phyloP scores from a whole-genome alignment of 1,140 invertebrate genomes.

The Venustaconcha ellipsiformis region DNA sequence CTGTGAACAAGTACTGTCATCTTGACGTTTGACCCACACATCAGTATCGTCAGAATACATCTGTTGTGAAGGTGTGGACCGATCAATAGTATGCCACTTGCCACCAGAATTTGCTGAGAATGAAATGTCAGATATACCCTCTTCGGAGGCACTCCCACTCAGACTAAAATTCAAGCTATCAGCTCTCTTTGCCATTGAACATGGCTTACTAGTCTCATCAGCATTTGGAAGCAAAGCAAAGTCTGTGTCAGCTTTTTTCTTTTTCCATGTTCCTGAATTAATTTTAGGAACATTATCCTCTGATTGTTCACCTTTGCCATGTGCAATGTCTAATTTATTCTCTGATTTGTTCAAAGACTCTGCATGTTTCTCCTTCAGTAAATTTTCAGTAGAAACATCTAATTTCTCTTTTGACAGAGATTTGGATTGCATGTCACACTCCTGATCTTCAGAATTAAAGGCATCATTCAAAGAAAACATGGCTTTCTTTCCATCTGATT shows the following conservation, averaged over 20 bases:
- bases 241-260: slow-evolving; percentile 47
- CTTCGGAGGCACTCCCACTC: slow-evolving; percentile 19
- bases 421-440: slow-evolving; percentile 2
- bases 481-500: neutral
- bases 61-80: slow-evolving; percentile 22
- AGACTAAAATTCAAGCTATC: slow-evolving; percentile 24
- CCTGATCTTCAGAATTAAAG: neutral
- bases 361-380: slow-evolving; percentile 15
- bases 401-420: neutral
- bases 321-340: neutral
- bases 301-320: no score
- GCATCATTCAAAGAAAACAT: slow-evolving; percentile 6
- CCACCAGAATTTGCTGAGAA: slow-evolving; percentile 16
- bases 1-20: slow-evolving; percentile 21
- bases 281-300: slow-evolving; percentile 12
- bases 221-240: slow-evolving; percentile 51
- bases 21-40: slow-evolving; percentile 31
- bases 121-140: slow-evolving; percentile 27
- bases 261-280: slow-evolving; percentile 58
- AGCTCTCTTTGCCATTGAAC: slow-evolving; percentile 34
- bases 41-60: slow-evolving; percentile 57
- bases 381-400: neutral
- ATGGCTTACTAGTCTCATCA: slow-evolving; percentile 56
- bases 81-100: slow-evolving; percentile 1
- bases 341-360: slow-evolving; percentile 6